phyloP scores from a whole-genome alignment of 2,888 invertebrate species.

The Sarcophaga subvicina region DNA sequence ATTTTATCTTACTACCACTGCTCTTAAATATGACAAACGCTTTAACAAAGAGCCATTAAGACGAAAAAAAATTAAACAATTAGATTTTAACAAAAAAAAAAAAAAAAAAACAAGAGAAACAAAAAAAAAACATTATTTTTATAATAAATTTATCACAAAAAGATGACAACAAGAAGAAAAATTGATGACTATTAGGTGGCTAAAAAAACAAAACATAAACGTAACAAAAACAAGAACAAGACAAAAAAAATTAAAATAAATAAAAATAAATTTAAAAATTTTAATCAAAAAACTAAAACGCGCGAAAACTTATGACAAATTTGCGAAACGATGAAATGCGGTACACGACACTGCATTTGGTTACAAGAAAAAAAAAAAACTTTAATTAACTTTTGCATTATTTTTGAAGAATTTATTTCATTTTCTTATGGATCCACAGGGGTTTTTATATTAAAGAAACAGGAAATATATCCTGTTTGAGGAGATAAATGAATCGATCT shows the following conservation, averaged over 20 bases:
- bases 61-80: constrained; percentile 57
- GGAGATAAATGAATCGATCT: too few species aligned
- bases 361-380: too few species aligned
- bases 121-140: constrained; percentile 34
- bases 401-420: too few species aligned
- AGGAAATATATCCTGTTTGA: too few species aligned
- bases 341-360: too few species aligned
- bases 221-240: constrained; percentile 62
- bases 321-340: too few species aligned
- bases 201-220: constrained; percentile 39
- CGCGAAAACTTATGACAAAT: not conserved
- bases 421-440: too few species aligned
- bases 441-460: too few species aligned
- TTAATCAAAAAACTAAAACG: not conserved
- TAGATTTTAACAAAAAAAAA: constrained; percentile 52
- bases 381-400: too few species aligned
- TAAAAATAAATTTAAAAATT: constrained; percentile 26
- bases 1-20: constrained; percentile 22
- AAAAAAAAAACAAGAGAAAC: too few species aligned
- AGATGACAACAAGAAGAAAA: constrained; percentile 36
- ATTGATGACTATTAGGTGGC: constrained; percentile 58
- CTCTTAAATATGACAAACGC: constrained; percentile 46
- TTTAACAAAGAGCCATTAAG: constrained; percentile 7
- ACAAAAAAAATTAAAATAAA: constrained; percentile 67
- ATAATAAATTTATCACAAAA: constrained; percentile 40